phyloP scores from a whole-genome alignment of 2,113 vertebrate genomes.

The Brevimyrus niger region DNA sequence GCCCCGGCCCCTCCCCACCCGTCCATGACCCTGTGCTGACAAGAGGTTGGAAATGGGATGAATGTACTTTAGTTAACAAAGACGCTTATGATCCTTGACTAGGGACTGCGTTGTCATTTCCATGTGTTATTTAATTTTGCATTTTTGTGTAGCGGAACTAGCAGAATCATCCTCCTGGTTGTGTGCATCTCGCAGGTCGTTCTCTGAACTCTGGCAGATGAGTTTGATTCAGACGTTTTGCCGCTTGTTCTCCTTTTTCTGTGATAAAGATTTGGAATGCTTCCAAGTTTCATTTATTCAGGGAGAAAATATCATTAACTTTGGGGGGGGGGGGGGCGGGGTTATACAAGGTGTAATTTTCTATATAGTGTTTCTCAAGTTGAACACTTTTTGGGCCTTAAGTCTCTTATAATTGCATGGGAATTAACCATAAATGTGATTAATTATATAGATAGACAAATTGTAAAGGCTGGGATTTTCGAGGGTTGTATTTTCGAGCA shows the following conservation, averaged over 20 bases:
- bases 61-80: background rate
- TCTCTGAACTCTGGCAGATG: background rate
- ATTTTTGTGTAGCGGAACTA: background rate
- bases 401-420: background rate
- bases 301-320: background rate
- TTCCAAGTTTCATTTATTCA: background rate
- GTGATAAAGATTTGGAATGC: background rate
- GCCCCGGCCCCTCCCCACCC: background rate
- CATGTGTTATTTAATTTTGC: background rate
- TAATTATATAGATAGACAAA: background rate
- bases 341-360: background rate
- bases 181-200: background rate
- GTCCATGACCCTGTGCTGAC: background rate
- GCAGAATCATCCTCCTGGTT: background rate
- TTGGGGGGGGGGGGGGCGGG: background rate
- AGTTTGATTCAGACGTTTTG: background rate
- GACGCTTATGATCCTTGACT: background rate
- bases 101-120: background rate
- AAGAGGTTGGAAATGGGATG: background rate
- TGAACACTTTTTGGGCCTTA: background rate
- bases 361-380: background rate
- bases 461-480: background rate
- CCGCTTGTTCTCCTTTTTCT: background rate
- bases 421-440: background rate
- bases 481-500: background rate